Evolutionary conservation across 2,888 invertebrate genomes (phyloP), one percentile per base, ranked within the genome.

Genomic region (Sesia apiformis): DNA sequence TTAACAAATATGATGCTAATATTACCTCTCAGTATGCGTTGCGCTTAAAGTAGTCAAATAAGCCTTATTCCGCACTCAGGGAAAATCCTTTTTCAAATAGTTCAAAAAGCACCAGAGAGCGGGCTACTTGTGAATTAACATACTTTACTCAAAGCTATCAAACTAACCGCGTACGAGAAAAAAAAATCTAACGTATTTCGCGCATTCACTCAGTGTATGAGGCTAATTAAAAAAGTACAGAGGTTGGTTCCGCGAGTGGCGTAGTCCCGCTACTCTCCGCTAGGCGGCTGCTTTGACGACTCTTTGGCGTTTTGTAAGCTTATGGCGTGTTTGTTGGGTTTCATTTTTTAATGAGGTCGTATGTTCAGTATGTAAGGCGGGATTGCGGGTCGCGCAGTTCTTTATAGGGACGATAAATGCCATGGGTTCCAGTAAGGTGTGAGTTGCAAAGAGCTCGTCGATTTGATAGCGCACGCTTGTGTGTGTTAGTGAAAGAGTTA

Each of bases 151-250:
- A 87, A 86, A 88, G 86, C 83, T 70, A 76, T 75, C 80, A 82
- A 85, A 84, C 86, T 85, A 87, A 84, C 84, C 84, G 81, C 75
- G 70, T 70, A 76, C 66, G 75, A 68, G 66, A 72, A 72, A 77
- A 76, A 74, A 80, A 82, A 82, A 74, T 76, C 82, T 82, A 81
- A 84, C 82, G 76, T 81, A 80, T 79, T 84, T 79, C 75, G 84
- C 81, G 80, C 84, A 87, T 87, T 86, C 84, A 85, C 70, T 76
- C 74, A 66, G 70, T 82, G 81, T 84, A 88, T 85, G 83, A 69
- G 67, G 88, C 88, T 87, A 89, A 89, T 89, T 89, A 89, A 89
- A 88, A 88, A 81, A 79, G 85, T 78, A 86, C 87, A 87, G 82
- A 80, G 81, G 79, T 69, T 86, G 85, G 77, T 72, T 88, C 61